phyloP scores from a whole-genome alignment of 2,113 vertebrate species.

The Boulengeromyrus knoepffleri region DNA sequence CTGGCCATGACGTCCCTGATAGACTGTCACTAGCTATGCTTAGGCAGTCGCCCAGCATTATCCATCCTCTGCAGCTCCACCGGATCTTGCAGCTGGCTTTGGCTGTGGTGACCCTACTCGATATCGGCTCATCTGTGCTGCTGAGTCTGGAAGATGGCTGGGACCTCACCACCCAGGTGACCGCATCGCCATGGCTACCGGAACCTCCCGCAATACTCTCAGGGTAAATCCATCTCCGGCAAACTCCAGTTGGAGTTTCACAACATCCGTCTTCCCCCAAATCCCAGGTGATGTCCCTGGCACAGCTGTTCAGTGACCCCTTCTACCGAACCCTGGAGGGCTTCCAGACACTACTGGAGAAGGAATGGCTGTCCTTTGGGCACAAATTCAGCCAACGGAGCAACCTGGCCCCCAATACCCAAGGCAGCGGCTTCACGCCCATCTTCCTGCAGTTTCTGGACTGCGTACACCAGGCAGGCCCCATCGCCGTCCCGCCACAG shows the following conservation, averaged over 20 bases:
- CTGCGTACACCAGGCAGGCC: slow-evolving; percentile 92
- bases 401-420: slow-evolving; percentile 78
- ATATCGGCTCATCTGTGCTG: slow-evolving; percentile 87
- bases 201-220: neutral
- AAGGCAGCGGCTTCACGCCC: slow-evolving; percentile 88
- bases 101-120: slow-evolving; percentile 83
- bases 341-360: slow-evolving; percentile 89
- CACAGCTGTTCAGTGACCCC: slow-evolving; percentile 87
- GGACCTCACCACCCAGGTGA: slow-evolving; percentile 94
- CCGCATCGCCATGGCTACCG: slow-evolving; percentile 17
- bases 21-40: neutral
- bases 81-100: slow-evolving; percentile 84
- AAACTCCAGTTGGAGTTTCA: slow-evolving; percentile 15
- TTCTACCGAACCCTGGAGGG: slow-evolving; percentile 95
- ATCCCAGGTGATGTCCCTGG: slow-evolving; percentile 81
- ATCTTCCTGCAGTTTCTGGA: slow-evolving; percentile 94
- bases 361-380: slow-evolving; percentile 96
- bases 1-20: too few relatives aligned
- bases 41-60: slow-evolving; percentile 7
- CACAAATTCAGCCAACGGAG: slow-evolving; percentile 94
- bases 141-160: slow-evolving; percentile 96
- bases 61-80: slow-evolving; percentile 71
- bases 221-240: neutral
- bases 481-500: neutral
- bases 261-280: neutral